Conservation (phyloP, 2,797 vertebrate species). For the Austrolebias charrua region DNA sequence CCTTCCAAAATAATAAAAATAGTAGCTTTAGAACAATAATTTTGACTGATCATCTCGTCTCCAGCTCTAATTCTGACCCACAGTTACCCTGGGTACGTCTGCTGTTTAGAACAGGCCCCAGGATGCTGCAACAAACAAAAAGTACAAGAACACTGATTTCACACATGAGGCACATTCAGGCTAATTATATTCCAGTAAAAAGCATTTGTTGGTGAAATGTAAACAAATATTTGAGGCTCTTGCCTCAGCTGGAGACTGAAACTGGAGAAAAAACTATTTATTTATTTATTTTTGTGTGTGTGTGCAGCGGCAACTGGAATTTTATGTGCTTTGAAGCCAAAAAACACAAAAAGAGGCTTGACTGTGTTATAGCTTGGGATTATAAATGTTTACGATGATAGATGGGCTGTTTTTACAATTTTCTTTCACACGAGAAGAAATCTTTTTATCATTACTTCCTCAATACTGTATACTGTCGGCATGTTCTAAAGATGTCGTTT, state of each 20-base stretch:
- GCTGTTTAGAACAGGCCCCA: no score
- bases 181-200: conserved; percentile 11
- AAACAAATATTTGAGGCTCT: conserved; percentile 15
- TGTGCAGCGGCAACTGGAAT: conserved; percentile 16
- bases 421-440: conserved; percentile 27
- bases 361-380: conserved; percentile 18
- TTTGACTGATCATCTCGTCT: no score
- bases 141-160: not conserved
- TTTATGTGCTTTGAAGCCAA: conserved; percentile 16
- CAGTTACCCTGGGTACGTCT: no score
- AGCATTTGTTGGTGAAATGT: conserved; percentile 12
- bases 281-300: conserved; percentile 32
- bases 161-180: conserved; percentile 14
- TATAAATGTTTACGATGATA: conserved; percentile 28
- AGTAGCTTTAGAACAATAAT: no score
- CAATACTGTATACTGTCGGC: conserved; percentile 38
- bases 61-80: no score
- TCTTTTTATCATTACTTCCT: conserved; percentile 23
- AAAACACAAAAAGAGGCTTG: conserved; percentile 18
- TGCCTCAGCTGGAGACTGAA: conserved; percentile 39
- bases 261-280: conserved; percentile 37
- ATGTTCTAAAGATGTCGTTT: conserved; percentile 48
- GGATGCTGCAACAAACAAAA: no score
- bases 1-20: no score
- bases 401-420: conserved; percentile 32